These are phyloP conservation scores for Hydrolagus colliei DNA, from an alignment of 2,797 vertebrate genomes.

Conservation along the genomic window DNA sequence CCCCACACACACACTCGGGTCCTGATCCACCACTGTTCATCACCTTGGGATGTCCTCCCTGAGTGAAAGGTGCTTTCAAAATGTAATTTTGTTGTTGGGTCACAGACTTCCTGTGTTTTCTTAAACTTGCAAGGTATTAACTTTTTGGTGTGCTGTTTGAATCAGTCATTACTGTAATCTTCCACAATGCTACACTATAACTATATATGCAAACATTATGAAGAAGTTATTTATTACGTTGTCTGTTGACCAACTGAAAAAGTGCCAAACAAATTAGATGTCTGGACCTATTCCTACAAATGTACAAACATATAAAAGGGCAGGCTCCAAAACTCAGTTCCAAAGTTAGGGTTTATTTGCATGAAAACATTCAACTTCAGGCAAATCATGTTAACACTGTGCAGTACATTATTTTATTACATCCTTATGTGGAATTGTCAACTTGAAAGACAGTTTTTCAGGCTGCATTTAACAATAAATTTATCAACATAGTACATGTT, in stretches of 20 bases:
- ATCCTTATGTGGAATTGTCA: not conserved
- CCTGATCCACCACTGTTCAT: too few relatives aligned
- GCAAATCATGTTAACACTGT: not conserved
- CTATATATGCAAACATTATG: too few relatives aligned
- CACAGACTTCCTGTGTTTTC: not conserved
- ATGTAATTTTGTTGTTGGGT: too few relatives aligned
- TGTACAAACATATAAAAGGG: not conserved
- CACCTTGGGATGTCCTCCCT: too few relatives aligned
- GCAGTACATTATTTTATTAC: not conserved
- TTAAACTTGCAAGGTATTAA: not conserved
- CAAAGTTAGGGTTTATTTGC: conserved; percentile 22
- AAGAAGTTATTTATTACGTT: too few relatives aligned
- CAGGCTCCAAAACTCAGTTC: conserved; percentile 4
- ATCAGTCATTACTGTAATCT: not conserved
- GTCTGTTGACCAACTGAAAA: not conserved
- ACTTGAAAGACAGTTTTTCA: conserved; percentile 9
- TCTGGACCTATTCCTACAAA: not conserved
- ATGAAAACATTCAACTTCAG: not conserved
- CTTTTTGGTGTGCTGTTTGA: not conserved
- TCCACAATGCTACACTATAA: not conserved
- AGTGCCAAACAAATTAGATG: not conserved
- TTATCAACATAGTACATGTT: not conserved
- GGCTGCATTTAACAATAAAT: not conserved
- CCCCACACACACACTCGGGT: too few relatives aligned
- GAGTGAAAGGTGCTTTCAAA: too few relatives aligned